phyloP scores from a whole-genome alignment of 2,113 vertebrate genomes.

The Leucosticte australis region DNA sequence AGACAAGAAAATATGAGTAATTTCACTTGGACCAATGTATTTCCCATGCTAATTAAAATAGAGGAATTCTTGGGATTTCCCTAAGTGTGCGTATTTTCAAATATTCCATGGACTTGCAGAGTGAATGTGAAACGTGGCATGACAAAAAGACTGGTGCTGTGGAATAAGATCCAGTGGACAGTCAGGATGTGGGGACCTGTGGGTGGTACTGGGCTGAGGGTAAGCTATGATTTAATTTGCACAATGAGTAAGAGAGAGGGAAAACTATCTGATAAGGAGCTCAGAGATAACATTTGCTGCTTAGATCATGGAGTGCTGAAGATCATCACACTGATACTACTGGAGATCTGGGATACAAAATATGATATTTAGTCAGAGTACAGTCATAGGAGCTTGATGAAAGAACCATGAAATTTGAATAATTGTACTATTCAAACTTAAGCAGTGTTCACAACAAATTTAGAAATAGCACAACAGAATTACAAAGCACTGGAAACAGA shows the following conservation, averaged over 20 bases:
- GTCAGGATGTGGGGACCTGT: not conserved
- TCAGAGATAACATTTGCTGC: not conserved
- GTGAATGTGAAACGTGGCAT: not conserved
- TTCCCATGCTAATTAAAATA: not conserved
- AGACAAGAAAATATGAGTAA: not conserved
- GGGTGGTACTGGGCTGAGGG: not conserved
- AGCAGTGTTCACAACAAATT: not conserved
- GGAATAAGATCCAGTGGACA: not conserved
- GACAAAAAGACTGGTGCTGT: not conserved
- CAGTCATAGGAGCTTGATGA: not conserved
- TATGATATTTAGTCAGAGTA: not conserved
- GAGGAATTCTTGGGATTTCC: not conserved
- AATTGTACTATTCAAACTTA: not conserved
- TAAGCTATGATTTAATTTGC: not conserved
- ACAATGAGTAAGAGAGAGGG: not conserved
- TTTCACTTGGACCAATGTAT: rapidly evolving
- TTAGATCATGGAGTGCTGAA: not conserved
- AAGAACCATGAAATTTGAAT: not conserved
- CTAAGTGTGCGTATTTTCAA: not conserved
- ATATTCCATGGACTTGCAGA: not conserved
- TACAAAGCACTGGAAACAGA: not conserved
- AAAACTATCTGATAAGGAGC: not conserved
- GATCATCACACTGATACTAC: not conserved
- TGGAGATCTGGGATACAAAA: not conserved
- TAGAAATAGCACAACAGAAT: not conserved